phyloP scores from a whole-genome alignment of 2,888 invertebrate genomes.

The Leptothorax acervorum region DNA sequence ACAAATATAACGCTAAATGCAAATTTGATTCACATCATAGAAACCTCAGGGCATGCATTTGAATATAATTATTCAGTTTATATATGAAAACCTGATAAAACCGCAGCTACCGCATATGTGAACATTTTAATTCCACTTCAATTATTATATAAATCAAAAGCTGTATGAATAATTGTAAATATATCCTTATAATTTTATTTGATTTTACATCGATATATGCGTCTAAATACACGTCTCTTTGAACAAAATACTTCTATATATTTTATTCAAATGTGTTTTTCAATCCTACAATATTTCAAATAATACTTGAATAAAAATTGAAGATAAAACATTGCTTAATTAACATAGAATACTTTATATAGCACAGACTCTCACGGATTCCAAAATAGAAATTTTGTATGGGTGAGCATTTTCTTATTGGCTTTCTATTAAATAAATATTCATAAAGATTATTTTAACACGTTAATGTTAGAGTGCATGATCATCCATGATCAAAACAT shows the following conservation, averaged over 20 bases:
- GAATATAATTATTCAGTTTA: neutral
- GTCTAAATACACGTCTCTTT: neutral
- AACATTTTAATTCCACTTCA: neutral
- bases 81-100: neutral
- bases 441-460: neutral
- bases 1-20: neutral
- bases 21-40: neutral
- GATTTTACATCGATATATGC: neutral
- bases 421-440: neutral
- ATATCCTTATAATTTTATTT: neutral
- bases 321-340: neutral
- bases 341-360: neutral
- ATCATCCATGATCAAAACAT: neutral
- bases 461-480: neutral
- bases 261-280: slow-evolving; percentile 3
- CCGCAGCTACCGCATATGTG: neutral
- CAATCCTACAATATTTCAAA: neutral
- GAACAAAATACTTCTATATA: neutral
- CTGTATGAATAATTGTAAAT: neutral
- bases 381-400: neutral
- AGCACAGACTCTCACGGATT: neutral
- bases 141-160: neutral
- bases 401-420: neutral
- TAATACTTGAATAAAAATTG: neutral
- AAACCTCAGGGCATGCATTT: neutral